Evolutionary conservation across 2,113 vertebrate species (phyloP).

Genomic region (Notarius lentiginosus): DNA sequence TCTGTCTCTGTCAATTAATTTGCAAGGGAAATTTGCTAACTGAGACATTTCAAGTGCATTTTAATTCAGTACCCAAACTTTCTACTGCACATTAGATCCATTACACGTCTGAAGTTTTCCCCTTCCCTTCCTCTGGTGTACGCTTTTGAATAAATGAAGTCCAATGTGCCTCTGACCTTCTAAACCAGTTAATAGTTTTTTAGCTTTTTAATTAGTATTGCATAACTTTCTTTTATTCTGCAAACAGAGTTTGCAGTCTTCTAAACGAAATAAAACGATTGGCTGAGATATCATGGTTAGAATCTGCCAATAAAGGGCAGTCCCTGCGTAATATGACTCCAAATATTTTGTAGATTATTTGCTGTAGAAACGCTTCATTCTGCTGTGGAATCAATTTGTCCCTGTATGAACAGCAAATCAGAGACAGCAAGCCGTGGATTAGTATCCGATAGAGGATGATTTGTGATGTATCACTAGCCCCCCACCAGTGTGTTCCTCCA

Average conservation of each 20-base stretch:
- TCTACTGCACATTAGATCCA: neutral
- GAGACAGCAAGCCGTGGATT: conserved; percentile 29
- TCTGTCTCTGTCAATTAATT: neutral
- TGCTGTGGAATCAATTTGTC: conserved; percentile 15
- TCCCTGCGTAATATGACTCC: neutral
- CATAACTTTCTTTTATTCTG: neutral
- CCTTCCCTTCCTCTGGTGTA: neutral
- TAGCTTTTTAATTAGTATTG: neutral
- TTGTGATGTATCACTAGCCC: conserved; percentile 20
- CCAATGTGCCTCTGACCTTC: neutral
- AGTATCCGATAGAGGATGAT: conserved; percentile 30
- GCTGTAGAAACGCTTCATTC: conserved; percentile 2
- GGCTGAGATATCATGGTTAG: neutral
- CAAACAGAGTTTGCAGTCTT: neutral
- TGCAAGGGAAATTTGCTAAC: neutral
- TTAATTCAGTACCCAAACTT: neutral
- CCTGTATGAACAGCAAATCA: conserved; percentile 21
- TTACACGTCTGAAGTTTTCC: neutral
- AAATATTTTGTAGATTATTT: conserved; percentile 2
- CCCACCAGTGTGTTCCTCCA: conserved; percentile 3
- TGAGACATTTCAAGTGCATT: neutral
- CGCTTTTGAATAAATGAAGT: neutral
- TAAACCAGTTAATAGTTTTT: neutral
- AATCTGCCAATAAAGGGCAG: neutral
- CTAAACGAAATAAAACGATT: neutral